Evolutionary conservation across 2,797 vertebrate species (phyloP), one percentile per base, ranked within the genome.

Genomic region (Ptychobarbus kaznakovi): DNA sequence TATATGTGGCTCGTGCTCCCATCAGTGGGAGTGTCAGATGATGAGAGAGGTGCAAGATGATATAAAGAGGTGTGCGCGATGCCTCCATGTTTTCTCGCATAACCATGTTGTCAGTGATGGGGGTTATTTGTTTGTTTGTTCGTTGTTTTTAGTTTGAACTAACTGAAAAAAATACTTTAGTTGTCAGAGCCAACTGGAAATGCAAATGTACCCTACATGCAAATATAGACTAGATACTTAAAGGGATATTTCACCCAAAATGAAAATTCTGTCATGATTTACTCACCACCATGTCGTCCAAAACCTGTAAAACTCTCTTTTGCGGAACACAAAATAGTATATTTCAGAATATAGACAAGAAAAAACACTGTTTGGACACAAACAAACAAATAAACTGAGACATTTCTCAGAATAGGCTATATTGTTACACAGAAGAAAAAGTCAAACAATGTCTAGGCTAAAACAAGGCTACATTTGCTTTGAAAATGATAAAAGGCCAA

Each of bases 1-100:
- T 53, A 0, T 53, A 32, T 83, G 85, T 73, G 80, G 72, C 85
- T 85, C 73, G 72, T 78, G 83, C 77, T 83, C 73, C 63, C 76
- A 86, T 81, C 84, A 86, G 84, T 83, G 83, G 86, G 89, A 86
- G 87, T 85, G 85, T 88, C 89, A 53, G 80, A 63, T 35, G 38
- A 63, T 42, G 38, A 70, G 32, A 80, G 77, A 86, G 77, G 73
- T 82, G 79, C 49, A 69, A 68, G 78, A 81, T 70, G 70, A 81
- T 84, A 76, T 81, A 13, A 77, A 80, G 74, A 78, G 63, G 42
- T 80, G 65, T 5, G 32, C 56, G 72, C 61, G 82, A 66, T 81
- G 53, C 82, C 80, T 84, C 85, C 89, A 88, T 88, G 82, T 86
- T 88, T 87, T 87, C 68, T 85, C 32, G 77, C 58, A 70, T 58